Evolutionary conservation across 2,888 invertebrate genomes (phyloP), one percentile per base, ranked within the genome.

Genomic region (Pantelozetes paolii): DNA sequence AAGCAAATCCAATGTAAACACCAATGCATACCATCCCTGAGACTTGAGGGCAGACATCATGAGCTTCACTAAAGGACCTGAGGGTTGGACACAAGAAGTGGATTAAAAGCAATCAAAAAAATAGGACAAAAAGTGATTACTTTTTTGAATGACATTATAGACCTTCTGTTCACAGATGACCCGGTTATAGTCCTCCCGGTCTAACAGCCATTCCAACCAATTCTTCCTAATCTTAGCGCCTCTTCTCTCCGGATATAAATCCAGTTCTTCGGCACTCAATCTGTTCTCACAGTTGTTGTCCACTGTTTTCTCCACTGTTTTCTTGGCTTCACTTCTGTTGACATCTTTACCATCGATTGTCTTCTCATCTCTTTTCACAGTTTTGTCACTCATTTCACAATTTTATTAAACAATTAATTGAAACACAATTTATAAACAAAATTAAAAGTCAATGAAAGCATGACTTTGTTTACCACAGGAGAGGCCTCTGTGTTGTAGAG

Each of bases 41-140:
- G 87, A 86, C 81, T 88, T 90, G 13, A 94, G 83, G 18, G 94
- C 94, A 72, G 88, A 89, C 86, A 92, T 86, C 90, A 94, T 89
- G 26, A 93, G 82, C 82, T 90, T 91, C 0, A 94, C 89, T 48
- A 93, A 83, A 1, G 91, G 88, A 85, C 87, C 89, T 89, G 6
- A 54, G 23, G 2, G 23, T 54, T 2, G 6, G 26, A 11, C 13
- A 18, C n/a, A 20, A 54, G 20, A 54, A 54, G 5, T 18, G 5
- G 13, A 54, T 54, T 54, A 20, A 8, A 2, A 62, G 18, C 26
- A 71, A 42, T 42, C 30, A 71, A 54, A 20, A 9, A 54, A 3
- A 2, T 23, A 54, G 11, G 23, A 59, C 73, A 62, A 76, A 78
- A 77, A 30, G n/a, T 20, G 30, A 15, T 78, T 77, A 80, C 81